Conservation (phyloP, 2,113 vertebrate genomes). For the Romanogobio albipinnatus region DNA sequence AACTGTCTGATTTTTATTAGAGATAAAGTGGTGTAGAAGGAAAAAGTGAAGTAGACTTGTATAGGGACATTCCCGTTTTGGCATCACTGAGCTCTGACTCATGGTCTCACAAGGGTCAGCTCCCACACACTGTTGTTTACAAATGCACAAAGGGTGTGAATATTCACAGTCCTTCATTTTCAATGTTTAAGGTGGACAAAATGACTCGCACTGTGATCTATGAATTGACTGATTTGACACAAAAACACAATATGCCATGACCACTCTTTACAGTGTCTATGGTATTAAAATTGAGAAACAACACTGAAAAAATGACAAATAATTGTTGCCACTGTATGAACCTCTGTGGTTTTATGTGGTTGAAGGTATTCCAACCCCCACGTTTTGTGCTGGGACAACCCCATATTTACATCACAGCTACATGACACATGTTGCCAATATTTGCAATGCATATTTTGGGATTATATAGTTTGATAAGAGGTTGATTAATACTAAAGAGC, state of each 20-base stretch:
- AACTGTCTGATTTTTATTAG: slow-evolving; percentile 24
- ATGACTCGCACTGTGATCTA: neutral
- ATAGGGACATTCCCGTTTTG: slow-evolving; percentile 66
- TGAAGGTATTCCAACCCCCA: slow-evolving; percentile 25
- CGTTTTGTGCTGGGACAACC: slow-evolving; percentile 39
- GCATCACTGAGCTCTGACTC: slow-evolving; percentile 69
- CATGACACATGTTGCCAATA: neutral
- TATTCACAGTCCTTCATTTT: neutral
- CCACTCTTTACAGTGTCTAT: neutral
- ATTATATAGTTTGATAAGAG: neutral
- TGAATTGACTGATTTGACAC: neutral
- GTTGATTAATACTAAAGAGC: neutral
- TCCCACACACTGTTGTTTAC: slow-evolving; percentile 61
- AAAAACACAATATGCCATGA: neutral
- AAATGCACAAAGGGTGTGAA: slow-evolving; percentile 18
- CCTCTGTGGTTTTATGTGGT: slow-evolving; percentile 36
- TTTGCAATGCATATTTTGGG: neutral
- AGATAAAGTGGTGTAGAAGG: slow-evolving; percentile 50
- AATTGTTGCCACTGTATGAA: slow-evolving; percentile 17
- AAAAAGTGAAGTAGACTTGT: slow-evolving; percentile 53
- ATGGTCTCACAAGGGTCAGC: slow-evolving; percentile 58
- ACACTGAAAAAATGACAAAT: slow-evolving; percentile 11
- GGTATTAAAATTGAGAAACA: neutral
- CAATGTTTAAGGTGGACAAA: neutral
- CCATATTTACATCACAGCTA: slow-evolving; percentile 21